These are phyloP conservation scores for Varecia variegata DNA, from an alignment of 2,797 vertebrate genomes.

Conservation along the genomic window DNA sequence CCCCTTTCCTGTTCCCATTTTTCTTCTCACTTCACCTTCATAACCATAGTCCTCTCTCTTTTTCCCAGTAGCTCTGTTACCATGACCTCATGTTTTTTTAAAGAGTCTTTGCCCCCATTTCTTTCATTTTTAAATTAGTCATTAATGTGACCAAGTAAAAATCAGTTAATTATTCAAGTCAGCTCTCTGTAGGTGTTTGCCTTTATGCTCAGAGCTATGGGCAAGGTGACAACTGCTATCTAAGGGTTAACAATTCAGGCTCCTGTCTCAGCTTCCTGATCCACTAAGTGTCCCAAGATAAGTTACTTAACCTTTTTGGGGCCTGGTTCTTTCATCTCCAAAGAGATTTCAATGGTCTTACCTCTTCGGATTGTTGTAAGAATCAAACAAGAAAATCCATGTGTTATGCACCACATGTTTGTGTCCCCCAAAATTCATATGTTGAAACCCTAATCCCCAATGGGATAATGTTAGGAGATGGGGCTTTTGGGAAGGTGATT, in stretches of 20 bases:
- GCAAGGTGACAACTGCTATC: background rate
- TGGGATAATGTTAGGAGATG: background rate
- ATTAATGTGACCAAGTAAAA: background rate
- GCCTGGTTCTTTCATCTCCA: background rate
- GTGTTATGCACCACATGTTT: background rate
- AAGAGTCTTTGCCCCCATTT: background rate
- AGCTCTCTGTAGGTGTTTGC: background rate
- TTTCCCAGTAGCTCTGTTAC: background rate
- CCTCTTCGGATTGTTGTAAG: background rate
- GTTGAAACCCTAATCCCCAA: background rate
- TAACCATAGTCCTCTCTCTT: background rate
- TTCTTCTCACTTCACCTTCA: background rate
- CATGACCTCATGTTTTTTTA: background rate
- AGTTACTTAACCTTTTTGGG: background rate
- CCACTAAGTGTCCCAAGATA: background rate
- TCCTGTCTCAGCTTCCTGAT: background rate
- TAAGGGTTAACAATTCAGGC: background rate
- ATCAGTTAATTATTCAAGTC: background rate
- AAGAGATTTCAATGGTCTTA: background rate
- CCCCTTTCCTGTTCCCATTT: background rate
- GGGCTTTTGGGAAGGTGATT: background rate
- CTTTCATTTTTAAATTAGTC: slow-evolving; percentile 10
- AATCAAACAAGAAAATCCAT: background rate
- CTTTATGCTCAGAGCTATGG: background rate
- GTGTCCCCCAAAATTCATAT: background rate